Evolutionary conservation across 1,140 invertebrate genomes (phyloP), one percentile per base, ranked within the genome.

Genomic region (Drosophila eugracilis): DNA sequence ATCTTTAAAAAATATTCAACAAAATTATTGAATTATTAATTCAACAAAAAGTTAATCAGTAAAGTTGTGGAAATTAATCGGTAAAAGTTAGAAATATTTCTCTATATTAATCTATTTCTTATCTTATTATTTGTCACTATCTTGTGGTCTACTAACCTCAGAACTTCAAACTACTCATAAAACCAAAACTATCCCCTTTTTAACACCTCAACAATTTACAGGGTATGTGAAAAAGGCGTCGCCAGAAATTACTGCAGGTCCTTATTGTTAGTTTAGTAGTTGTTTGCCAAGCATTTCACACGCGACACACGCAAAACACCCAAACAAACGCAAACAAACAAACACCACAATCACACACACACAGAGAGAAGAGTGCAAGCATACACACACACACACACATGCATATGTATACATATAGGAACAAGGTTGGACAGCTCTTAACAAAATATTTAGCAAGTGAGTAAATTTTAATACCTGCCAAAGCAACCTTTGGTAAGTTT

Each of bases 251-350:
- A 80, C 58, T 74, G 65, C 80, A 65, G 72, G 81, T 77, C 78
- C 77, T 80, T 79, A 86, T 81, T 86, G 81, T 86, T 86, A 86
- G 81, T 86, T 86, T 86, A 74, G 81, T 74, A 77, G 71, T 78
- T 86, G 81, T 85, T 85, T 85, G 76, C 73, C 73, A 80, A 85
- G 77, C 77, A 85, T 80, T 85, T 80, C 73, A 73, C 81, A 75
- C 73, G 81, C 60, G 58, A 75, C 71, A 74, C 60, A 75, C 32
- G 54, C 70, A 57, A 71, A 66, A 57, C 67, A 73, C 67, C 63
- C 54, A 71, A 37, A 52, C 30, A 59, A 21, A 39, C 36, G 48
- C 63, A 59, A 39, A 57, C 71, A 67, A 53, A 44, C 50, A 60
- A 28, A 41, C 39, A 52, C 41, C 57, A 28, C 39, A n/a, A n/a